These are phyloP conservation scores for Actinopyga echinites DNA, from an alignment of 53 echinoderm and acorn worm species.

Conservation along the genomic window DNA sequence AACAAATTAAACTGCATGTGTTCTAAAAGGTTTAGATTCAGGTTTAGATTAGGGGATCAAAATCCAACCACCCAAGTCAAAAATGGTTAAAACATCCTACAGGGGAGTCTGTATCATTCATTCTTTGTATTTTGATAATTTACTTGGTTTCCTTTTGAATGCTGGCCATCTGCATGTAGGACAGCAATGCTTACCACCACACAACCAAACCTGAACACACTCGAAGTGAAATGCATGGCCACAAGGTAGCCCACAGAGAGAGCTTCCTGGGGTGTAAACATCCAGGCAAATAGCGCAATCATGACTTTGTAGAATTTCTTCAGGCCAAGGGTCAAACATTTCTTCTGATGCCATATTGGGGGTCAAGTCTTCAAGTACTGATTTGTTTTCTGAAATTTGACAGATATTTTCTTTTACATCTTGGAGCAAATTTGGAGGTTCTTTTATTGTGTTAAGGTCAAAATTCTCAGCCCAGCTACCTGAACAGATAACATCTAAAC, in stretches of 20 bases:
- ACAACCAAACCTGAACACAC: conserved; percentile 77
- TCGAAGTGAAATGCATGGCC: conserved; percentile 85
- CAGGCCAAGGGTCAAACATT: conserved; percentile 68
- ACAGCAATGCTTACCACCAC: conserved; percentile 76
- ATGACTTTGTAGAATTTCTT: conserved; percentile 59
- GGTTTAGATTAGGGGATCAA: no score
- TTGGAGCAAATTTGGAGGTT: background rate
- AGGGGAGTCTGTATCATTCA: background rate
- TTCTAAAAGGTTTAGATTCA: no score
- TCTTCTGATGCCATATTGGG: background rate
- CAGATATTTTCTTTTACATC: background rate
- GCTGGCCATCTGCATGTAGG: conserved; percentile 97
- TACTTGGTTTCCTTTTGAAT: conserved; percentile 74
- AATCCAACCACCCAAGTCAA: no score
- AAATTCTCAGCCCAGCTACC: background rate
- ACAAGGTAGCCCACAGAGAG: conserved; percentile 90
- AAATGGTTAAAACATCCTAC: no score
- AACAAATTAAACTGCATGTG: no score
- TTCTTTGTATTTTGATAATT: conserved; percentile 84
- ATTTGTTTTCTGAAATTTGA: background rate
- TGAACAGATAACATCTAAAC: background rate
- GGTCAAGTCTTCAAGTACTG: conserved; percentile 31
- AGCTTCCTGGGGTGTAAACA: conserved; percentile 52
- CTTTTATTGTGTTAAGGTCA: background rate
- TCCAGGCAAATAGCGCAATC: conserved; percentile 94